These are phyloP conservation scores for Amphiura filiformis DNA, from an alignment of 35 echinoderm and acorn worm genomes.

Conservation along the genomic window DNA sequence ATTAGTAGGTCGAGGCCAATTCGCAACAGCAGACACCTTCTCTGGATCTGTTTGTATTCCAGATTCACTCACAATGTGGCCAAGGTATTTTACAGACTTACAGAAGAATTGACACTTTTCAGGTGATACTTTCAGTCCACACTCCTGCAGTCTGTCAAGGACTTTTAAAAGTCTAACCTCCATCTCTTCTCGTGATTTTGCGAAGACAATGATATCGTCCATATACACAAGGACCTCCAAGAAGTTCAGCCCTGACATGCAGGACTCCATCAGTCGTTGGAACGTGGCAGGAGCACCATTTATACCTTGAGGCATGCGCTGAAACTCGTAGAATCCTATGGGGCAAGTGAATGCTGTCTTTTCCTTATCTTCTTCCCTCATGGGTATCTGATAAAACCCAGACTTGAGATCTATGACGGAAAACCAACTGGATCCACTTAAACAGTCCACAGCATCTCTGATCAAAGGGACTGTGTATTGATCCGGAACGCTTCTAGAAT, in stretches of 20 bases:
- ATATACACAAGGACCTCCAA: slow-evolving; percentile 35
- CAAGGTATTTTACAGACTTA: slow-evolving; percentile 45
- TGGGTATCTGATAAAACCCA: slow-evolving; percentile 64
- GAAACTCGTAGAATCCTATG: too few relatives aligned
- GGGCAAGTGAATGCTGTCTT: slow-evolving; percentile 54
- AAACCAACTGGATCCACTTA: slow-evolving; percentile 21
- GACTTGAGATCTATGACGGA: slow-evolving; percentile 39
- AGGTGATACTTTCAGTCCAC: slow-evolving; percentile 46
- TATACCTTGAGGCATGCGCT: slow-evolving; percentile 63
- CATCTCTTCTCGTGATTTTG: slow-evolving; percentile 36
- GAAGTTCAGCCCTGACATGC: slow-evolving; percentile 31
- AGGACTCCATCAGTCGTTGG: slow-evolving; percentile 31
- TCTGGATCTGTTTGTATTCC: slow-evolving; percentile 41
- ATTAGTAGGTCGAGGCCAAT: slow-evolving; percentile 32
- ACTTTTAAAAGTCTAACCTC: slow-evolving; percentile 33
- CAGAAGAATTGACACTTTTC: slow-evolving; percentile 61
- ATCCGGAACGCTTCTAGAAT: slow-evolving; percentile 7
- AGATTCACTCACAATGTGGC: slow-evolving; percentile 35
- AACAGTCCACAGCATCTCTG: slow-evolving; percentile 38
- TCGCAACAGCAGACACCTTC: slow-evolving; percentile 29
- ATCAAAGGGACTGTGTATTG: slow-evolving; percentile 26
- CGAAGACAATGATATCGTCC: slow-evolving; percentile 33
- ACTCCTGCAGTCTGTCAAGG: slow-evolving; percentile 41
- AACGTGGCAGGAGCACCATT: slow-evolving; percentile 49
- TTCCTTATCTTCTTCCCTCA: slow-evolving; percentile 33